phyloP scores from a whole-genome alignment of 1,140 invertebrate genomes.

The Ceratosolen solmsi region DNA sequence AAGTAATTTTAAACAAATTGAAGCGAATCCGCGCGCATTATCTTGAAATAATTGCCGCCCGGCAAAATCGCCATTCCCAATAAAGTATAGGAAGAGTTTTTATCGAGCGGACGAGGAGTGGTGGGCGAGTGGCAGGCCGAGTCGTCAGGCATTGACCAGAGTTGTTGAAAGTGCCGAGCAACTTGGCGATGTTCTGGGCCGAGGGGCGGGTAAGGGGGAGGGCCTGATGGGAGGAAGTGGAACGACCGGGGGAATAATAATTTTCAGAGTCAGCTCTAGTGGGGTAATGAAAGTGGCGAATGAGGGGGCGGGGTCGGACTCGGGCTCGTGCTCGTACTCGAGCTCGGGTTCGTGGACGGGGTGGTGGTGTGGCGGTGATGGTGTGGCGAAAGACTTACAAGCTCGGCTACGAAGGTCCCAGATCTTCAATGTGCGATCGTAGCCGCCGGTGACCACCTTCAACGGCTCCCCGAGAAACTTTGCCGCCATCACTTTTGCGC shows the following conservation, averaged over 20 bases:
- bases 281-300: background rate
- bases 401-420: conserved; percentile 95
- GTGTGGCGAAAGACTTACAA: conserved; percentile 80
- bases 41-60: too few species aligned
- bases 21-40: background rate
- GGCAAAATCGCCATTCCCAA: background rate
- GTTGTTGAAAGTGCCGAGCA: too few species aligned
- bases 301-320: background rate
- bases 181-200: too few species aligned
- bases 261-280: background rate
- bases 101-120: too few species aligned
- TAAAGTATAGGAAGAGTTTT: background rate
- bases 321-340: too few species aligned
- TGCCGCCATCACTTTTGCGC: conserved; percentile 94
- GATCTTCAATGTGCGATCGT: conserved; percentile 96
- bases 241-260: background rate
- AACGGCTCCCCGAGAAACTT: conserved; percentile 92
- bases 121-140: too few species aligned
- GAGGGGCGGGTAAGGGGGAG: background rate
- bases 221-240: background rate
- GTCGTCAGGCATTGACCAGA: too few species aligned
- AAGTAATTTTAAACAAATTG: background rate
- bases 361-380: background rate
- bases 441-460: conserved; percentile 93
- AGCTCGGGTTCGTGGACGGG: background rate